These are phyloP conservation scores for Heterodera filipjevi DNA, from an alignment of 2,888 invertebrate genomes.

Conservation along the genomic window DNA sequence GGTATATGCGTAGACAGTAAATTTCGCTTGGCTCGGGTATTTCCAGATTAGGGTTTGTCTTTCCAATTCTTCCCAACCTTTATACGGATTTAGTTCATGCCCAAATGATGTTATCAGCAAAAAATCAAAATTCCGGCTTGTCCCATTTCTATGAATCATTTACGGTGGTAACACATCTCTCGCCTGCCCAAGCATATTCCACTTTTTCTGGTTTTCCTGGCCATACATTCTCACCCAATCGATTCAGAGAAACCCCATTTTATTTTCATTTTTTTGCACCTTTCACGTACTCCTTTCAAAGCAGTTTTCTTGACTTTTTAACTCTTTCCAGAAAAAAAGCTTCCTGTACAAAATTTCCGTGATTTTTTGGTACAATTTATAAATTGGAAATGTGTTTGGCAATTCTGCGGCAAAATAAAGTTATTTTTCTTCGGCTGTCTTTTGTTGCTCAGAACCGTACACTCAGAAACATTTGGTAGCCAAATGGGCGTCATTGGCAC, in stretches of 20 bases:
- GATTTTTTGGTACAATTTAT: neutral
- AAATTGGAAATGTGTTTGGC: neutral
- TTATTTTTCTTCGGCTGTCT: neutral
- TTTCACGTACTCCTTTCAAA: neutral
- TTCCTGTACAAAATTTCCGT: neutral
- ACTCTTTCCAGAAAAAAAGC: neutral
- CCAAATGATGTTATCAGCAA: neutral
- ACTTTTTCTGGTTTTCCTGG: constrained; percentile 1
- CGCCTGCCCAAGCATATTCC: neutral
- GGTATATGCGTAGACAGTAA: neutral
- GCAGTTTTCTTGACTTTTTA: neutral
- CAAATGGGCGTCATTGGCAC: neutral
- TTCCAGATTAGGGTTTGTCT: neutral
- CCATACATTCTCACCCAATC: neutral
- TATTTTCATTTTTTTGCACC: neutral
- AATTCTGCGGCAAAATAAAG: neutral
- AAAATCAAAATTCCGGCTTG: neutral
- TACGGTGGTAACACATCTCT: neutral
- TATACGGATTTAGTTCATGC: neutral
- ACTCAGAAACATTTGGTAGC: neutral
- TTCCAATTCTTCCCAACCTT: neutral
- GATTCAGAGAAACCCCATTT: neutral
- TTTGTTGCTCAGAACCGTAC: neutral
- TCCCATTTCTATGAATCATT: neutral
- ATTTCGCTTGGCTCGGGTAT: neutral